Percentiles rank a stretch among this genome's conserved stretches.
Conservation (phyloP, 37 sponge, comb jelly and placozoan species). For the Cladorhizidae sp. region DNA sequence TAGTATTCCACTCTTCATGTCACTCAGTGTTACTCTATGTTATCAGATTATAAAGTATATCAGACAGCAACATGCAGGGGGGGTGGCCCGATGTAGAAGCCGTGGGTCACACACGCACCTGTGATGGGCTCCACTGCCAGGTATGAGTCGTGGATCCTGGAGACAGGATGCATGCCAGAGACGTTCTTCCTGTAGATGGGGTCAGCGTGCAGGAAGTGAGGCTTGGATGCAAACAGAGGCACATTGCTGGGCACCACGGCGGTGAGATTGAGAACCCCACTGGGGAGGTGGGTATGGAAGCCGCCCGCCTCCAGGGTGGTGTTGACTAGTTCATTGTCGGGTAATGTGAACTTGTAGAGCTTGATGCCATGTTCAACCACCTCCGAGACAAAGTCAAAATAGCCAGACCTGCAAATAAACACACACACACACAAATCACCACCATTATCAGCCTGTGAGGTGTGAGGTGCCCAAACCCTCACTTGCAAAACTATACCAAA, state of each 20-base stretch:
- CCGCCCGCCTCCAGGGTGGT: constrained; percentile 47
- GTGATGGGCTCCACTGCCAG: constrained; percentile 83
- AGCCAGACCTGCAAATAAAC: constrained; percentile 57
- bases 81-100: no score
- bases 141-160: constrained; percentile 59
- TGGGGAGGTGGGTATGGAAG: constrained; percentile 67
- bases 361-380: constrained; percentile 43
- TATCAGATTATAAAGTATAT: no score
- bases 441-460: no score
- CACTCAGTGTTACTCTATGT: no score
- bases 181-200: constrained; percentile 49
- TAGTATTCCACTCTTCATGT: no score
- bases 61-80: no score
- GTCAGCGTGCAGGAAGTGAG: constrained; percentile 91
- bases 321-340: constrained; percentile 67
- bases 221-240: constrained; percentile 89
- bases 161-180: constrained; percentile 62
- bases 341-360: constrained; percentile 53
- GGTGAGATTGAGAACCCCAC: constrained; percentile 86
- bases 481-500: no score
- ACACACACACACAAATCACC: constrained; percentile 1
- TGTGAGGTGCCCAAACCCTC: no score
- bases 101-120: not conserved
- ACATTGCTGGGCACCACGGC: constrained; percentile 61
- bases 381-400: constrained; percentile 59